Percentiles rank a stretch among this genome's conserved stretches.
Evolutionary conservation across 2,113 vertebrate genomes (phyloP).

Genomic region (Sapajus apella): DNA sequence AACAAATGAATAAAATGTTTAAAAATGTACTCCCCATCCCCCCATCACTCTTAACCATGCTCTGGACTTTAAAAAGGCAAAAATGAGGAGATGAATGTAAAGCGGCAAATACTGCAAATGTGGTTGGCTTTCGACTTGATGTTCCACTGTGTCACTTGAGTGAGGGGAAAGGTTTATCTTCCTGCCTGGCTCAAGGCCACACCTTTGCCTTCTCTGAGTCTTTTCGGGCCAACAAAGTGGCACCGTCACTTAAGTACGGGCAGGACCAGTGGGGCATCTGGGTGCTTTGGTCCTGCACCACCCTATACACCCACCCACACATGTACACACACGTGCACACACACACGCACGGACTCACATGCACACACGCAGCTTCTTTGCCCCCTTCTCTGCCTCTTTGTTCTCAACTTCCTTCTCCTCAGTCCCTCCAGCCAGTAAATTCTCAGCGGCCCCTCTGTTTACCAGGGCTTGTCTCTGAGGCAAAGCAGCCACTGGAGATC

Average conservation of each 20-base stretch:
- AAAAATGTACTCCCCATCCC: no score
- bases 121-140: neutral
- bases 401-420: constrained; percentile 5
- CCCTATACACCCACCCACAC: neutral
- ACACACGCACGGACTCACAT: neutral
- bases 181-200: neutral
- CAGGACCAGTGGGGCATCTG: neutral
- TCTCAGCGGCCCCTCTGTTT: neutral
- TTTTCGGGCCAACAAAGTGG: neutral
- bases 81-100: neutral
- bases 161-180: neutral
- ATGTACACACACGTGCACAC: neutral
- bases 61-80: neutral
- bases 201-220: neutral
- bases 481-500: neutral
- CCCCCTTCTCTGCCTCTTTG: neutral
- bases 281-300: neutral
- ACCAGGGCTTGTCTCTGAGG: neutral
- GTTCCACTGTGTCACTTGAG: neutral
- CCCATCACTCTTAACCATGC: neutral
- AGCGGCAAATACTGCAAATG: neutral
- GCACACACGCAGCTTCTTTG: neutral
- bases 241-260: neutral
- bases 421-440: neutral
- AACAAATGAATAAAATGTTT: no score